Evolutionary conservation across 2,113 vertebrate genomes (phyloP), one percentile per base, ranked within the genome.

Genomic region (Megaceryle maxima): DNA sequence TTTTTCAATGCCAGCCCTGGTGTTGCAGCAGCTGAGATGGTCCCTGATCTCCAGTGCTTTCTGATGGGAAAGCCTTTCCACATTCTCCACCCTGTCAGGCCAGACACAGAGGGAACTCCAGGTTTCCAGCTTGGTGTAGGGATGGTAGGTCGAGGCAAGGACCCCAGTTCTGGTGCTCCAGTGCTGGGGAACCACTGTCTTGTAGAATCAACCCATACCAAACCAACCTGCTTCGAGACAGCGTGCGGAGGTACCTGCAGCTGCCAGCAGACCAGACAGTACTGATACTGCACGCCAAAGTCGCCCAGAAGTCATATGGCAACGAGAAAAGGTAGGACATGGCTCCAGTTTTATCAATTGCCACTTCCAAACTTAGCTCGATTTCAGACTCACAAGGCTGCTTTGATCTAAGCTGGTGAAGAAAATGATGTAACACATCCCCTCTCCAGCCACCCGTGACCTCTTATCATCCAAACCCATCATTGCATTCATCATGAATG

Each of bases 221-320:
- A 10, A 24, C 80, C 50, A 83, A 84, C 43, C 48, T 96, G 66
- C 95, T 98, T 11, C 97, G 97, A 72, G 98, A 98, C 2, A 74
- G 97, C 0, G 97, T 98, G 67, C 88, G 97, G 33, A 96, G 97
- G 50, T 98, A 98, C 94, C 98, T 99, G 87, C 98, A 98, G 95
- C 97, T 98, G 53, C 98, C 97, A 5, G 95, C 98, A 1, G 98
- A 99, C 88, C 99, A 99, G 97, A 98, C 98, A 0, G 98, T 99
- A 35, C 75, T 98, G 86, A 99, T 99, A 77, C 98, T 99, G 9
- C 99, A 99, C 0, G 99, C 99, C 95, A 99, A 99, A 88, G 99
- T 99, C 0, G 99, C 99, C 16, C 99, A 99, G 97, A 99, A 99
- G 93, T 99, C 99, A 2, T 99, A 99, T 0, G 99, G 99, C 90